These are phyloP conservation scores for Machimus rusticus DNA, from an alignment of 2,888 invertebrate species.

Conservation along the genomic window DNA sequence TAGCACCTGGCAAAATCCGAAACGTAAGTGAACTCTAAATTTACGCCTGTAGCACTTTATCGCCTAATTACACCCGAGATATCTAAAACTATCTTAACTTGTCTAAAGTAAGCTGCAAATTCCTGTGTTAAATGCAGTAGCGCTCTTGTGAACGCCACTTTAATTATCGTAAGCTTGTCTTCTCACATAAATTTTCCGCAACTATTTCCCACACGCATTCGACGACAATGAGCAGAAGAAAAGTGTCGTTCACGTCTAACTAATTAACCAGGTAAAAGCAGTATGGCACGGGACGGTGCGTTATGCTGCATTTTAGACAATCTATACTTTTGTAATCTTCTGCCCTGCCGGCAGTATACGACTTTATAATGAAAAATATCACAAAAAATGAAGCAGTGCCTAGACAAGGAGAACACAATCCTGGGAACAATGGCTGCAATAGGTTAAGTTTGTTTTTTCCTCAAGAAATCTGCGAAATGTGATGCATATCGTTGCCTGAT, in stretches of 20 bases:
- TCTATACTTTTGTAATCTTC: not conserved
- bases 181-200: not conserved
- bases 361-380: not conserved
- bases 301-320: not conserved
- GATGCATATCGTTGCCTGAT: not conserved
- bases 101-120: not conserved
- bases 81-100: not conserved
- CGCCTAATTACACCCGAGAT: not conserved
- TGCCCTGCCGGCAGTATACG: not conserved
- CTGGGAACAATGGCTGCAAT: not conserved
- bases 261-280: not conserved
- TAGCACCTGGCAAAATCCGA: not conserved
- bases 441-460: not conserved
- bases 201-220: not conserved
- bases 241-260: not conserved
- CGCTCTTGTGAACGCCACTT: not conserved
- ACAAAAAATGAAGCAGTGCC: not conserved
- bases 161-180: not conserved
- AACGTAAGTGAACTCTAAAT: not conserved
- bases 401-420: not conserved
- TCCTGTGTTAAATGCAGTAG: not conserved
- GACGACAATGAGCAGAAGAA: not conserved
- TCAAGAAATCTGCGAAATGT: not conserved
- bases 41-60: not conserved
- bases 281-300: not conserved